phyloP scores from a whole-genome alignment of 1,140 invertebrate species.

The Aporrectodea caliginosa region DNA sequence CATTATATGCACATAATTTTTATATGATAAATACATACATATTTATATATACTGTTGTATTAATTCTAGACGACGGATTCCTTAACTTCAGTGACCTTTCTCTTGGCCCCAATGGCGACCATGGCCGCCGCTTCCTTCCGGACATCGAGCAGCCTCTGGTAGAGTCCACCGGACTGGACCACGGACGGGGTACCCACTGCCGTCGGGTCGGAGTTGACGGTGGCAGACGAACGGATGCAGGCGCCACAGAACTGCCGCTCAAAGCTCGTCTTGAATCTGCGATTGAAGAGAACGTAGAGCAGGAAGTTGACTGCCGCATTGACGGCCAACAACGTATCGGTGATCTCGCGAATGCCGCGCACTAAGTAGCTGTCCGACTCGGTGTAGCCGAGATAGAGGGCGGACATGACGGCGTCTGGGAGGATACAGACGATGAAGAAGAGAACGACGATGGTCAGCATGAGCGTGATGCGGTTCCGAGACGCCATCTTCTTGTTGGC shows the following conservation, averaged over 20 bases:
- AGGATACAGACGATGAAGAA: constrained; percentile 30
- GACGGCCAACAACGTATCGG: constrained; percentile 28
- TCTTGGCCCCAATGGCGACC: background rate
- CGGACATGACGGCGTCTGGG: constrained; percentile 29
- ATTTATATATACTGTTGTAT: too few species aligned
- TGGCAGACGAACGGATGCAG: background rate
- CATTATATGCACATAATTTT: too few species aligned
- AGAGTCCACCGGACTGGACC: background rate
- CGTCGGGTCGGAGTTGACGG: background rate
- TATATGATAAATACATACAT: too few species aligned
- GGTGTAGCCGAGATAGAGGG: constrained; percentile 26
- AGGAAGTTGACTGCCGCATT: constrained; percentile 26
- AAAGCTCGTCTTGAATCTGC: constrained; percentile 11
- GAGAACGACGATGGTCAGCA: constrained; percentile 29
- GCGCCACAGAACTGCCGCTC: background rate
- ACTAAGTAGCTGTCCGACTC: constrained; percentile 31
- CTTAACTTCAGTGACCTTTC: background rate
- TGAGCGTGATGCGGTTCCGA: constrained; percentile 27
- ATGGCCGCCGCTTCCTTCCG: background rate
- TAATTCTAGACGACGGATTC: background rate
- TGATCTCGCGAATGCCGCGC: constrained; percentile 32
- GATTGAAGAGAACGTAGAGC: constrained; percentile 30
- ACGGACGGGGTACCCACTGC: background rate
- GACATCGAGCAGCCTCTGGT: background rate
- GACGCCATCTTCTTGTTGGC: constrained; percentile 25